Conservation (phyloP, 2,797 vertebrate genomes). For the Semaprochilodus insignis region DNA sequence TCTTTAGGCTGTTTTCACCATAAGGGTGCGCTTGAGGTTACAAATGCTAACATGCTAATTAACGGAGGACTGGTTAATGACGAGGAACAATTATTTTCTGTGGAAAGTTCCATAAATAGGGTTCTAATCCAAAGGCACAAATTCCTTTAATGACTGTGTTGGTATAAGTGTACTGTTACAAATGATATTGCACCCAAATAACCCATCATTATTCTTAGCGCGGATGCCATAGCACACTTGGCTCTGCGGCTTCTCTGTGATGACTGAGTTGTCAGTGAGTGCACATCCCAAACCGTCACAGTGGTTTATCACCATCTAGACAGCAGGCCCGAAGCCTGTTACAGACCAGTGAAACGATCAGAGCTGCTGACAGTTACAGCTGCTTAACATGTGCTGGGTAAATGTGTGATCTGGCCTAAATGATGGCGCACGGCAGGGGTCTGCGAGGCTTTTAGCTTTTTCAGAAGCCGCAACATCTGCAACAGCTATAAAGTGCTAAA, state of each 20-base stretch:
- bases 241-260: background rate
- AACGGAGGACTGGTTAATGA: background rate
- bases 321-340: conserved; percentile 16
- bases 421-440: conserved; percentile 27
- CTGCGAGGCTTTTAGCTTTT: conserved; percentile 52
- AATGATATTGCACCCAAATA: background rate
- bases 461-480: conserved; percentile 20
- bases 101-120: background rate
- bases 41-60: conserved; percentile 24
- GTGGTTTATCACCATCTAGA: background rate
- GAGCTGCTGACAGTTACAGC: conserved; percentile 43
- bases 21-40: conserved; percentile 27
- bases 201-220: background rate
- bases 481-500: conserved; percentile 22
- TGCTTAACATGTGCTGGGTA: conserved; percentile 35
- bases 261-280: conserved; percentile 26
- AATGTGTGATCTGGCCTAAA: conserved; percentile 31
- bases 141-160: background rate
- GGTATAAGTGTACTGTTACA: background rate
- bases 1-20: conserved; percentile 25
- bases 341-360: conserved; percentile 31
- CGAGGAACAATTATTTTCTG: conserved; percentile 6
- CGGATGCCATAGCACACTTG: background rate
- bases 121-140: background rate
- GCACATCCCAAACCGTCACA: background rate